Conservation (phyloP, 2,797 vertebrate genomes). For the Bucorvus abyssinicus region DNA sequence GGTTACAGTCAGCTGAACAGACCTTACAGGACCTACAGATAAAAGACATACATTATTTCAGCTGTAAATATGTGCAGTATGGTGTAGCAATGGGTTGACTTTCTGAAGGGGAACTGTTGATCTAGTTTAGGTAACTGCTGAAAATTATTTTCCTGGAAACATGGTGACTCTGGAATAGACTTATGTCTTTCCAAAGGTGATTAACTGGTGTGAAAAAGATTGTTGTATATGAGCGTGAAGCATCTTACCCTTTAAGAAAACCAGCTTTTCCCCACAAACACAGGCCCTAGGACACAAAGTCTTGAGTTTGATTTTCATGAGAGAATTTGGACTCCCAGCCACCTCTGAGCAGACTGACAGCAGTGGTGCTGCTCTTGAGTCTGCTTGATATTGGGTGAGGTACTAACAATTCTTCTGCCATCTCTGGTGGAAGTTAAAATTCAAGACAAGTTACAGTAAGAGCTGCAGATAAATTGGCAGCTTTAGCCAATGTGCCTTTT, state of each 20-base stretch:
- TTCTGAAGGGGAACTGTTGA: not conserved
- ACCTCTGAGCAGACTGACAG: not conserved
- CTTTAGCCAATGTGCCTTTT: not conserved
- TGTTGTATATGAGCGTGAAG: accelerated
- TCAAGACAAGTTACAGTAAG: not conserved
- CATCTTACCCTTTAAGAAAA: not conserved
- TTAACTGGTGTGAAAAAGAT: not conserved
- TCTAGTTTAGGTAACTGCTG: not conserved
- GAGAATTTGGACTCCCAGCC: not conserved
- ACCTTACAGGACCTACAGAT: not conserved
- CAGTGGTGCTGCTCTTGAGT: not conserved
- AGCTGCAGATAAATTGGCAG: not conserved
- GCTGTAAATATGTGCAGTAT: not conserved
- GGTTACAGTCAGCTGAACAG: not conserved
- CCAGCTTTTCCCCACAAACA: not conserved
- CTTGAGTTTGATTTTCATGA: not conserved
- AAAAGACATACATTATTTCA: not conserved
- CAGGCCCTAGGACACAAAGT: not conserved
- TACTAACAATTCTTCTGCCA: not conserved
- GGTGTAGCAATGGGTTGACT: not conserved
- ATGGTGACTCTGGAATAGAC: not conserved
- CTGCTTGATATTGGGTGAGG: not conserved
- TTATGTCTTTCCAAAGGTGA: not conserved
- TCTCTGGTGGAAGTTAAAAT: not conserved
- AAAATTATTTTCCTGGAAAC: not conserved